phyloP scores from a whole-genome alignment of 2,113 vertebrate genomes.

The Carollia perspicillata region DNA sequence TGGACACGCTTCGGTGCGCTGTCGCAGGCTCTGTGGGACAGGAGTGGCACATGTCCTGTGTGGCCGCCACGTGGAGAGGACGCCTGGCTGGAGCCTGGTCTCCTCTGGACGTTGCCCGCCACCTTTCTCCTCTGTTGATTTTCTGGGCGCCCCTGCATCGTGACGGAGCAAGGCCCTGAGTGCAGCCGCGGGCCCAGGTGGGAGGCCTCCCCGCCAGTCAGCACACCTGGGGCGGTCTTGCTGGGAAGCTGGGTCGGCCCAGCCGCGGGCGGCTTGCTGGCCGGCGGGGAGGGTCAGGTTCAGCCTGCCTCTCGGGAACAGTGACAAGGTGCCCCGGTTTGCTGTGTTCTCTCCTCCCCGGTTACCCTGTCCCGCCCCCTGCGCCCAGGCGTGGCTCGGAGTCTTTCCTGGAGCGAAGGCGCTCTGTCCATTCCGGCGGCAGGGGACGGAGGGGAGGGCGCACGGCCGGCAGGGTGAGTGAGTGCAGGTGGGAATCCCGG shows the following conservation, averaged over 20 bases:
- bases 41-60: background rate
- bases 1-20: background rate
- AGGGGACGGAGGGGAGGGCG: background rate
- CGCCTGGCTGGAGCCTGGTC: background rate
- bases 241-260: background rate
- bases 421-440: background rate
- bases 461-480: background rate
- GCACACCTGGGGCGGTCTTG: background rate
- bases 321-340: background rate
- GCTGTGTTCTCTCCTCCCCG: background rate
- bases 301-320: background rate
- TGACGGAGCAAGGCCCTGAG: background rate
- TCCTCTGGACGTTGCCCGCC: background rate
- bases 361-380: background rate
- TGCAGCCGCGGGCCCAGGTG: accelerated
- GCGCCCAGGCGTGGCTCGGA: background rate
- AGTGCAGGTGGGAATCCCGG: background rate
- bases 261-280: background rate
- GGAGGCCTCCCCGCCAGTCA: accelerated
- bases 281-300: background rate
- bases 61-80: background rate
- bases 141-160: background rate
- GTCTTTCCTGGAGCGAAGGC: background rate
- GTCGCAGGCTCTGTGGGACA: background rate
- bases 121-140: background rate